Evolutionary conservation across 2,888 invertebrate species (phyloP).

Genomic region (Macrosoma leucophasiata): DNA sequence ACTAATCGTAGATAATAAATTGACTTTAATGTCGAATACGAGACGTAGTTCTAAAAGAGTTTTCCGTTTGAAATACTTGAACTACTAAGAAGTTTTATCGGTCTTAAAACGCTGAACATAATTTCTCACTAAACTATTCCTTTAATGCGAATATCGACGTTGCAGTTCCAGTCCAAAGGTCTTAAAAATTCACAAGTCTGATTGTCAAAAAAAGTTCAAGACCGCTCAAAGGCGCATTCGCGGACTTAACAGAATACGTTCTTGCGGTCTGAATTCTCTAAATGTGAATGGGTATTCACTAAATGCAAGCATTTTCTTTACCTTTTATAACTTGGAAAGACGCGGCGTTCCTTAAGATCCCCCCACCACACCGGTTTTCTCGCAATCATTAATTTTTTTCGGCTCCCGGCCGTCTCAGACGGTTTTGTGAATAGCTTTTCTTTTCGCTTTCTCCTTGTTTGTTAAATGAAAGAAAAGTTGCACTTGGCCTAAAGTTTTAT

Average conservation of each 20-base stretch:
- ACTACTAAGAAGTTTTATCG: too few relatives aligned
- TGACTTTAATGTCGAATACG: too few relatives aligned
- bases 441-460: too few relatives aligned
- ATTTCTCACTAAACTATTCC: too few relatives aligned
- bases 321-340: conserved; percentile 66
- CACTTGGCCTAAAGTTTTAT: too few relatives aligned
- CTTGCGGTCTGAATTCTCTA: conserved; percentile 59
- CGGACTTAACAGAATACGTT: conserved; percentile 43
- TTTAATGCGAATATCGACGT: too few relatives aligned
- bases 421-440: conserved; percentile 25
- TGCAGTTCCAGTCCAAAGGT: conserved; percentile 12
- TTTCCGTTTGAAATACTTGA: too few relatives aligned
- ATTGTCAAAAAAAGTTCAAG: conserved; percentile 65
- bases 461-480: too few relatives aligned
- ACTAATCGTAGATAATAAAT: too few relatives aligned
- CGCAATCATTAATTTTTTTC: conserved; percentile 49
- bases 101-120: too few relatives aligned
- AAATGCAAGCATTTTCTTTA: conserved; percentile 67
- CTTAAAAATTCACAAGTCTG: conserved; percentile 39
- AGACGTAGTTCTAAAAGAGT: too few relatives aligned
- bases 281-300: conserved; percentile 70
- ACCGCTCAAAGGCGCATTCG: conserved; percentile 44
- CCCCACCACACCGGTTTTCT: too few relatives aligned
- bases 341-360: conserved; percentile 60
- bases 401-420: conserved; percentile 27